Evolutionary conservation across 2,797 vertebrate species (phyloP).

Genomic region (Gymnodraco acuticeps): DNA sequence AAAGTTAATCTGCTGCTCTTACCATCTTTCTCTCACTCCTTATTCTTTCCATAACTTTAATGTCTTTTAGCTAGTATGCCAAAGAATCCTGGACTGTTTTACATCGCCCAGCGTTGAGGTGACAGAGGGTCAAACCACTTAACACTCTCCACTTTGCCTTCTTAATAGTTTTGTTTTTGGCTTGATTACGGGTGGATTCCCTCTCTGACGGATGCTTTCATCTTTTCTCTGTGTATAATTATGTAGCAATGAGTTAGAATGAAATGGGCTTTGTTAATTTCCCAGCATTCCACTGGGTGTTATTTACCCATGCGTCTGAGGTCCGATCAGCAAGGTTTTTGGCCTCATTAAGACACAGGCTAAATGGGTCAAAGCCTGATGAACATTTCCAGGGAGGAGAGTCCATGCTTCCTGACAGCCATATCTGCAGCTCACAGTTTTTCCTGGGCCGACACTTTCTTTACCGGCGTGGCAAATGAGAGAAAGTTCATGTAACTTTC

Average conservation of each 20-base stretch:
- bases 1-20: constrained; percentile 67
- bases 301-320: constrained; percentile 63
- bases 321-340: constrained; percentile 56
- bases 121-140: constrained; percentile 67
- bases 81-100: constrained; percentile 46
- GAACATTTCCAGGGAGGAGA: constrained; percentile 71
- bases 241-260: constrained; percentile 53
- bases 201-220: constrained; percentile 67
- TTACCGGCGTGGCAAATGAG: constrained; percentile 43
- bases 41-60: constrained; percentile 44
- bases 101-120: constrained; percentile 30
- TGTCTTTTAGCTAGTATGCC: constrained; percentile 46
- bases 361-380: constrained; percentile 62
- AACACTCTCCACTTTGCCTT: constrained; percentile 55
- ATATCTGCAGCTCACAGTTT: constrained; percentile 76
- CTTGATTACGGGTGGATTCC: constrained; percentile 66
- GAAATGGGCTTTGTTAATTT: constrained; percentile 65
- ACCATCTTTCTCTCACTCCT: background rate
- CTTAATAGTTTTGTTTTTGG: constrained; percentile 65
- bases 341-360: constrained; percentile 65
- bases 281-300: constrained; percentile 58
- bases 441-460: constrained; percentile 71
- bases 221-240: constrained; percentile 52
- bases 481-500: constrained; percentile 37
- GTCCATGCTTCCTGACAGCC: constrained; percentile 65